phyloP scores from a whole-genome alignment of 1,140 invertebrate genomes.

The Aphaenogaster rudis region DNA sequence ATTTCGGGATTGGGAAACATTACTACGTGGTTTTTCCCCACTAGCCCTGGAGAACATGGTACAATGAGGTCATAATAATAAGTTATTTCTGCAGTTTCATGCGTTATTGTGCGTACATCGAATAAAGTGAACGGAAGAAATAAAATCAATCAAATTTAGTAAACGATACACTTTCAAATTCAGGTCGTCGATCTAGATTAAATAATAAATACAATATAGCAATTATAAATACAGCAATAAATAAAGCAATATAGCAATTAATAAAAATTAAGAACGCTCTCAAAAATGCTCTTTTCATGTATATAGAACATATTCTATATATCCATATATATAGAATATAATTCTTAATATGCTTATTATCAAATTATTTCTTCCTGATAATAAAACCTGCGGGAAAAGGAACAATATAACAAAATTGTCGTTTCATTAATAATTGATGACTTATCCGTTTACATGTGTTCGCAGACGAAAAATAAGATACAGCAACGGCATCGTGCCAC shows the following conservation, averaged over 20 bases:
- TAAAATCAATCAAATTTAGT: constrained; percentile 11
- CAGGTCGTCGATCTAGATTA: not conserved
- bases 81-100: not conserved
- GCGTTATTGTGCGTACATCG: not conserved
- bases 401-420: not conserved
- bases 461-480: not conserved
- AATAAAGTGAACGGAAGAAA: not conserved
- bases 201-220: not conserved
- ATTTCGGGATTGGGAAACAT: not conserved
- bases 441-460: not conserved
- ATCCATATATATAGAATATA: not conserved
- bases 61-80: not conserved
- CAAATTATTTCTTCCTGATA: not conserved
- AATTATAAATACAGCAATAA: too few relatives aligned
- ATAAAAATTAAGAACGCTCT: not conserved
- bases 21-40: not conserved
- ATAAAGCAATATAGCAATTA: not conserved
- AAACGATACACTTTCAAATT: not conserved
- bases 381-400: not conserved
- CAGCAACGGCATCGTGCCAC: constrained; percentile 12
- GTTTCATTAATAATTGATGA: not conserved
- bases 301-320: constrained; percentile 26
- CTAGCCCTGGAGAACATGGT: not conserved
- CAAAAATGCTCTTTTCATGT: not conserved
- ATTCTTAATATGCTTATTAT: not conserved